phyloP scores from a whole-genome alignment of 2,113 vertebrate genomes.

The Panurus biarmicus region DNA sequence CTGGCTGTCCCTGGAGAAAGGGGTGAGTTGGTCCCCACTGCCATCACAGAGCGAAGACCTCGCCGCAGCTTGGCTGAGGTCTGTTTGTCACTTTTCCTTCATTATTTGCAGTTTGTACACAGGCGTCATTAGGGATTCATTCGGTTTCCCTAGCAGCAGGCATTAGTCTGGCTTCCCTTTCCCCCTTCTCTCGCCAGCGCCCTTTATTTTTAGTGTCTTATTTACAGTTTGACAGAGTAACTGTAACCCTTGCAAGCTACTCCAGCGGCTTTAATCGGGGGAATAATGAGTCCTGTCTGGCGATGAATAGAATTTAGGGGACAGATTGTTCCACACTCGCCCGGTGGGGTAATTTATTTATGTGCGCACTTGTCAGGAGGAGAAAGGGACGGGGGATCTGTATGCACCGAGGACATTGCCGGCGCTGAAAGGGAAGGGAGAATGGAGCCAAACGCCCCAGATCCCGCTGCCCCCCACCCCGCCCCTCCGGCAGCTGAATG shows the following conservation, averaged over 20 bases:
- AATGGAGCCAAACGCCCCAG: slow-evolving; percentile 52
- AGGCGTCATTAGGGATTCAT: slow-evolving; percentile 64
- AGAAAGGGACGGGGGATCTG: slow-evolving; percentile 68
- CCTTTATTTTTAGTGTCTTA: slow-evolving; percentile 67
- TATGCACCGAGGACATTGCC: slow-evolving; percentile 51
- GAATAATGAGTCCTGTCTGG: slow-evolving; percentile 67
- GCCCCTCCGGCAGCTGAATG: slow-evolving; percentile 21
- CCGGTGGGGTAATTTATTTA: slow-evolving; percentile 71
- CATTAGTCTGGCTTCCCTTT: slow-evolving; percentile 60
- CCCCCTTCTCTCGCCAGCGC: slow-evolving; percentile 24
- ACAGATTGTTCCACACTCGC: slow-evolving; percentile 66
- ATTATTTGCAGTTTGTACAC: slow-evolving; percentile 61
- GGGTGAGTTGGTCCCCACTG: neutral
- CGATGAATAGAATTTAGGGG: slow-evolving; percentile 66
- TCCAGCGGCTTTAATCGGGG: slow-evolving; percentile 65
- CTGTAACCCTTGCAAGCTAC: slow-evolving; percentile 68
- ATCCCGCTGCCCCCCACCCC: neutral
- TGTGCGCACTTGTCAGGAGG: slow-evolving; percentile 66
- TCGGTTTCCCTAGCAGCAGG: slow-evolving; percentile 59
- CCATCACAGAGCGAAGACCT: fast-evolving
- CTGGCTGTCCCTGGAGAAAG: neutral
- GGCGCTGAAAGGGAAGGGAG: slow-evolving; percentile 51
- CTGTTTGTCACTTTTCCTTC: slow-evolving; percentile 49
- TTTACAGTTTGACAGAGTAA: slow-evolving; percentile 71
- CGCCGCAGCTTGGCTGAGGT: neutral